phyloP scores from a whole-genome alignment of 2,888 invertebrate species.

The Orthonychiurus folsomi region DNA sequence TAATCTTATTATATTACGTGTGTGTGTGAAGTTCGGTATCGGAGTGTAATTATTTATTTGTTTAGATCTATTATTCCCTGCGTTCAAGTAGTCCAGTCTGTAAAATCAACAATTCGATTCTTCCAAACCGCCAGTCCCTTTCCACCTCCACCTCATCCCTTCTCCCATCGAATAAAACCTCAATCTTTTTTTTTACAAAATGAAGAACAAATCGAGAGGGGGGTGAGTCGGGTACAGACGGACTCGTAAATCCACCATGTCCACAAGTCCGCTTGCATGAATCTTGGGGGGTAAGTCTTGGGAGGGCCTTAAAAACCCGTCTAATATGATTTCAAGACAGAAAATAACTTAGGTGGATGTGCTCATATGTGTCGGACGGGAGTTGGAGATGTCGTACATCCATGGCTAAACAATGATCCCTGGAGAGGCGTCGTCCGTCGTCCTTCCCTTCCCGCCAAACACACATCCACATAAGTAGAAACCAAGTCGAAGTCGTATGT shows the following conservation, averaged over 20 bases:
- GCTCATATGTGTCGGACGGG: not conserved
- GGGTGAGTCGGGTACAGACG: not conserved
- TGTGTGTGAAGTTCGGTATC: too few species aligned
- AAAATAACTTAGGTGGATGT: not conserved
- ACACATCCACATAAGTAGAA: too few species aligned
- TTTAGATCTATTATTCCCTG: too few species aligned
- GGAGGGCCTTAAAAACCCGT: not conserved
- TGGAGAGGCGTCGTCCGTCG: too few species aligned
- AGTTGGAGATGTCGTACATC: not conserved
- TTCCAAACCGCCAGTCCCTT: too few species aligned
- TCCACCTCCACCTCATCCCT: not conserved
- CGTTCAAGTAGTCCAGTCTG: too few species aligned
- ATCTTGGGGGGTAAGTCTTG: not conserved
- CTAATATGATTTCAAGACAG: constrained; percentile 1
- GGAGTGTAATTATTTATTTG: too few species aligned
- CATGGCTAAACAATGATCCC: not conserved
- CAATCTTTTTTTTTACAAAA: not conserved
- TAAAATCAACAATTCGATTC: too few species aligned
- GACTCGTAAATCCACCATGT: not conserved
- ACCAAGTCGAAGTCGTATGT: too few species aligned
- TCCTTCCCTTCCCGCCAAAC: too few species aligned
- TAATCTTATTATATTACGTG: too few species aligned
- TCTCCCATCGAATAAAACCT: not conserved
- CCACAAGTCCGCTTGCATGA: not conserved
- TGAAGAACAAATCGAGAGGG: not conserved